Evolutionary conservation across 2,888 invertebrate genomes (phyloP), one percentile per base, ranked within the genome.

Genomic region (Hypolimnas misippus): DNA sequence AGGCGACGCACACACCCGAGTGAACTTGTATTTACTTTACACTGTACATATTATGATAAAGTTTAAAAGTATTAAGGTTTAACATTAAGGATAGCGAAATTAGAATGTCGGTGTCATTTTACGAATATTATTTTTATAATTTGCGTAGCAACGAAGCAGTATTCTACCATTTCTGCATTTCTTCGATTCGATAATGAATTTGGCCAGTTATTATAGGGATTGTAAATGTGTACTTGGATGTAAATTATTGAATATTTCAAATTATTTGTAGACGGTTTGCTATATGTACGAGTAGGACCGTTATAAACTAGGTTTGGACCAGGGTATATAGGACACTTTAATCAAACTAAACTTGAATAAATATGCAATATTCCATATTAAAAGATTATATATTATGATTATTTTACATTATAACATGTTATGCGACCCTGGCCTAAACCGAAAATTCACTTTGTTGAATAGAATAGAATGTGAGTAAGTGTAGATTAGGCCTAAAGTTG

Each of bases 131-230:
- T 86, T 86, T 84, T 86, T 83, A 75, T 81, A 80, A 83, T 87
- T 89, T 86, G 86, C 84, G 77, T 85, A 84, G 88, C 89, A 89
- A 86, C 89, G 91, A 90, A 89, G 72, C 87, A 87, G 86, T 89
- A 87, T 88, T 87, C 81, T 76, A 76, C 76, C 40, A 42, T 44
- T 57, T 70, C 65, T 67, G 63, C 66, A 71, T 70, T 67, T 71
- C 67, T 67, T 66, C 50, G 33, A 66, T 71, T 71, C 49, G 14
- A 49, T 74, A 71, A 53, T 63, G 42, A 54, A 63, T 49, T 62
- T 66, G 68, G 70, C 73, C 69, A 70, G 63, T 73, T 64, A 76
- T 77, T 74, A 64, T 49, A 49, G 49, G 7, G 75, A 72, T 75
- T 83, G 81, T 84, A 81, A 78, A 80, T 80, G 77, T 83, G 76